A percentile compares a stretch with the other conserved stretches of the same genome.
Evolutionary conservation across 2,113 vertebrate species (phyloP).

Genomic region (Varanus salvator): DNA sequence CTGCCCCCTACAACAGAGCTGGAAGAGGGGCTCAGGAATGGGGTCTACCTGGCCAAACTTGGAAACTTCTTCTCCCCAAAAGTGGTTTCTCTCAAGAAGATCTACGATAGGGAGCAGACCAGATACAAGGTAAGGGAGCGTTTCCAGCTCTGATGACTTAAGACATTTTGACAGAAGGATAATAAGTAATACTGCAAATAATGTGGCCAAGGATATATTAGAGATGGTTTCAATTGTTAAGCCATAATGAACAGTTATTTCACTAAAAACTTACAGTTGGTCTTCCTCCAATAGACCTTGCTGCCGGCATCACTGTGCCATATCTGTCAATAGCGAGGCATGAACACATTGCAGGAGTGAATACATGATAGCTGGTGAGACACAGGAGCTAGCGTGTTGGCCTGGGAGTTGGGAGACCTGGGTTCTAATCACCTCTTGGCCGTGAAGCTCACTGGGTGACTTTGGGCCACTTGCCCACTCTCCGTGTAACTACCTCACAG

Average conservation of each 20-base stretch:
- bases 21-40: slow-evolving; percentile 95
- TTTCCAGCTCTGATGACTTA: not conserved
- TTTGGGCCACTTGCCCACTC: no score
- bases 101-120: slow-evolving; percentile 96
- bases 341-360: not conserved
- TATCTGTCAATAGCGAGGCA: no score
- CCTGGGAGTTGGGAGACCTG: no score
- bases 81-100: slow-evolving; percentile 96
- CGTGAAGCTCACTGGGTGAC: no score
- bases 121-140: slow-evolving; percentile 88
- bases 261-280: not conserved
- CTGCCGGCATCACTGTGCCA: not conserved
- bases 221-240: not conserved
- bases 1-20: slow-evolving; percentile 95
- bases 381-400: no score
- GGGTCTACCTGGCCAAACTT: slow-evolving; percentile 96
- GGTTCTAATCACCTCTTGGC: no score
- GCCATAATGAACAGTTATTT: not conserved
- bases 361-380: no score
- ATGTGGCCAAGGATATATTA: not conserved
- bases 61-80: slow-evolving; percentile 96
- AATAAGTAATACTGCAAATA: not conserved
- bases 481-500: no score
- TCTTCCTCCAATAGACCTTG: not conserved
- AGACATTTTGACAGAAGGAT: not conserved